Conservation (phyloP, 2,797 vertebrate genomes). For the Enteromius mattozi region DNA sequence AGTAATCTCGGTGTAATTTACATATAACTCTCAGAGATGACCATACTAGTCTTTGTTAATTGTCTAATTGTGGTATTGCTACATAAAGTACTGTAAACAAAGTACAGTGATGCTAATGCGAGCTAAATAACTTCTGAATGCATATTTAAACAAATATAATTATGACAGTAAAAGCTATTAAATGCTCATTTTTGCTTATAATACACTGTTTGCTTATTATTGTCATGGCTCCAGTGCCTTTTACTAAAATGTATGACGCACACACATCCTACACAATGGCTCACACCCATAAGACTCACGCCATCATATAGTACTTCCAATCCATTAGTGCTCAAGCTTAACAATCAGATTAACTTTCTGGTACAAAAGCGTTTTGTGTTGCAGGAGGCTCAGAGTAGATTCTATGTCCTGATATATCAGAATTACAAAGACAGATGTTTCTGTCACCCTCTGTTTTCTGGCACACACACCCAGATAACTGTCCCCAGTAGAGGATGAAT, state of each 20-base stretch:
- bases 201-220: background rate
- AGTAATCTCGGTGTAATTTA: background rate
- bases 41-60: background rate
- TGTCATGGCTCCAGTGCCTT: background rate
- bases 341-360: conserved; percentile 35
- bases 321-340: conserved; percentile 19
- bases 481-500: background rate
- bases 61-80: background rate
- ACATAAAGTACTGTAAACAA: background rate
- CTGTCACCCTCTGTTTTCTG: background rate
- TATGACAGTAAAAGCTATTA: background rate
- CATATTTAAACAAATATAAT: conserved; percentile 1
- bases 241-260: conserved; percentile 12
- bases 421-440: conserved; percentile 24
- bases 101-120: background rate
- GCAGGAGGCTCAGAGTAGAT: conserved; percentile 16
- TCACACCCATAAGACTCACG: conserved; percentile 21
- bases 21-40: background rate
- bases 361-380: conserved; percentile 25
- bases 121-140: background rate
- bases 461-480: background rate
- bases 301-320: conserved; percentile 27
- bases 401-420: conserved; percentile 33
- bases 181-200: background rate
- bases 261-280: conserved; percentile 6